Percentiles rank a stretch among this genome's conserved stretches.
These are phyloP conservation scores for Pelusios castaneus DNA, from an alignment of 2,113 vertebrate species.

Conservation along the genomic window DNA sequence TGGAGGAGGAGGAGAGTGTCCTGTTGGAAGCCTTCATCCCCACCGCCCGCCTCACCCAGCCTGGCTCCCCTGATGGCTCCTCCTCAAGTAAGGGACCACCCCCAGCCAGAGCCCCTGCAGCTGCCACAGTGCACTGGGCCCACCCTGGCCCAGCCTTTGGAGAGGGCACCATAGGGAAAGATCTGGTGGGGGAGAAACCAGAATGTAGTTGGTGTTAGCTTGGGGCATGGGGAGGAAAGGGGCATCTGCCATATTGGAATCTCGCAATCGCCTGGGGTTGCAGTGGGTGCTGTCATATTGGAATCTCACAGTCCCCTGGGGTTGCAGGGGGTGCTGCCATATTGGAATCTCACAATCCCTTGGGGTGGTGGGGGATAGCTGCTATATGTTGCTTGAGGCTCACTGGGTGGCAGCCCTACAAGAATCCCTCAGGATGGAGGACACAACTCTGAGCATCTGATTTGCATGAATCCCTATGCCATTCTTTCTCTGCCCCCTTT, in stretches of 20 bases:
- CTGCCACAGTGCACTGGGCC: background rate
- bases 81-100: conserved; percentile 50
- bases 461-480: background rate
- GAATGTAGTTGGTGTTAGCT: background rate
- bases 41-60: conserved; percentile 13
- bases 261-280: background rate
- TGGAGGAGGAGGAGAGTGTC: conserved; percentile 75
- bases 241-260: background rate
- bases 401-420: background rate
- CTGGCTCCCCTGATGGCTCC: background rate
- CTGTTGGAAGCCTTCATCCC: conserved; percentile 73
- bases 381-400: background rate
- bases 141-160: background rate
- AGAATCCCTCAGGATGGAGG: background rate
- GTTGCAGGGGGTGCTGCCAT: background rate
- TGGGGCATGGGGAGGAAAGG: background rate
- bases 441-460: background rate
- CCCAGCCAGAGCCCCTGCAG: background rate
- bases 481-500: background rate
- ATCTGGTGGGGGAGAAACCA: background rate
- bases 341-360: background rate
- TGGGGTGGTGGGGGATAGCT: background rate
- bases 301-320: no score
- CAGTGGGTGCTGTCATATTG: background rate
- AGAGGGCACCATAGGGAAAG: background rate